Percentiles rank a stretch among this genome's conserved stretches.
phyloP scores from a whole-genome alignment of 2,113 vertebrate species.

The Xenopus laevis region DNA sequence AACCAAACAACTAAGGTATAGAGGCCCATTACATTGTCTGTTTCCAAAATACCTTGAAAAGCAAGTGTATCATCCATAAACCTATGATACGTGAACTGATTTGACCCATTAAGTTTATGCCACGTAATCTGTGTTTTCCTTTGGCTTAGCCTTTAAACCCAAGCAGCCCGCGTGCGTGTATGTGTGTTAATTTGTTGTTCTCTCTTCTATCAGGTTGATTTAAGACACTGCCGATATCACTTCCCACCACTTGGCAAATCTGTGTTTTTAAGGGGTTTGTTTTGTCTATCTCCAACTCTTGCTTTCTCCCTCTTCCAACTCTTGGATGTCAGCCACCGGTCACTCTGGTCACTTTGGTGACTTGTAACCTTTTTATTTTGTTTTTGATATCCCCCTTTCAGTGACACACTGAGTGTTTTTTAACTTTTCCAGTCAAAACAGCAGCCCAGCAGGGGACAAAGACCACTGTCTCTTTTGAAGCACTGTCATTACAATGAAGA shows the following conservation, averaged over 20 bases:
- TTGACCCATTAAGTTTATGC: no score
- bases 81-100: no score
- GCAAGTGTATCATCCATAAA: no score
- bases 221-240: no score
- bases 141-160: no score
- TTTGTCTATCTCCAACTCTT: not conserved
- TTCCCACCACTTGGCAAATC: not conserved
- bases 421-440: conserved; percentile 22
- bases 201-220: no score
- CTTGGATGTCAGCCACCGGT: conserved; percentile 51
- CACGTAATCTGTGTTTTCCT: no score
- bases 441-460: conserved; percentile 31
- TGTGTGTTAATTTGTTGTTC: no score
- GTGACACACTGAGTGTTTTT: conserved; percentile 23
- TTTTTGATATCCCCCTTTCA: conserved; percentile 64
- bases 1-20: no score
- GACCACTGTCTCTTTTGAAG: conserved; percentile 28
- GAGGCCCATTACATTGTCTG: no score
- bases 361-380: conserved; percentile 56
- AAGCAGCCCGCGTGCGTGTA: no score
- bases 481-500: not conserved
- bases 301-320: conserved; percentile 36
- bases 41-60: no score
- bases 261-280: not conserved
- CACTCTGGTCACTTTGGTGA: conserved; percentile 62